Evolutionary conservation across 1,140 invertebrate species (phyloP).

Genomic region (Paralvinella palmiformis): DNA sequence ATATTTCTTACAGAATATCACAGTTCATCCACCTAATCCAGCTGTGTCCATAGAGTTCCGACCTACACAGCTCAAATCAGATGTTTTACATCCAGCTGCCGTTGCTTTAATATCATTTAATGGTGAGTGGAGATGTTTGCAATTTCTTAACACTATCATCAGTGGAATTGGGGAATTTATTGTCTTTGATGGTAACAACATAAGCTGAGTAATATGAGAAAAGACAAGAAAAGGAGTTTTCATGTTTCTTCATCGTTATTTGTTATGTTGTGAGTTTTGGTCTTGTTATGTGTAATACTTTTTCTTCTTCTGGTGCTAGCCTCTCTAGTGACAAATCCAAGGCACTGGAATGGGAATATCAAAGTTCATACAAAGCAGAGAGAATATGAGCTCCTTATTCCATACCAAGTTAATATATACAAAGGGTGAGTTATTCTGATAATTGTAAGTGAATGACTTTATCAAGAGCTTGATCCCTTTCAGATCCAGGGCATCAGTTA

Average conservation of each 20-base stretch:
- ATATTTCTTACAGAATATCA: slow-evolving; percentile 44
- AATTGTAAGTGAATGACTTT: no score
- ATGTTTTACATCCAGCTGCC: slow-evolving; percentile 57
- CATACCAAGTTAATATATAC: slow-evolving; percentile 51
- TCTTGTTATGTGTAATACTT: no score
- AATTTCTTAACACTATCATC: neutral
- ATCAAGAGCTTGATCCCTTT: no score
- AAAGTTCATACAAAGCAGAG: slow-evolving; percentile 62
- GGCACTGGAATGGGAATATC: slow-evolving; percentile 59
- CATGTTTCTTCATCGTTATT: no score
- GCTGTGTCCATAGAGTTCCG: slow-evolving; percentile 54
- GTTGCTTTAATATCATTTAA: slow-evolving; percentile 69
- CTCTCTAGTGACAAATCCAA: slow-evolving; percentile 48
- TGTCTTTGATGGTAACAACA: neutral
- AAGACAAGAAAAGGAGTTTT: no score
- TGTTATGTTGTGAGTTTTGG: no score
- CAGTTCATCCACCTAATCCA: slow-evolving; percentile 49
- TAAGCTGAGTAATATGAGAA: no score
- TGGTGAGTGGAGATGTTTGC: slow-evolving; percentile 58
- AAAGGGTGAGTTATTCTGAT: slow-evolving; percentile 52
- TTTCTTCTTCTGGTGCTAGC: slow-evolving; percentile 32
- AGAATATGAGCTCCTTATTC: slow-evolving; percentile 56
- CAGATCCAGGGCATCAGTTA: no score
- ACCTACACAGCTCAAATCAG: slow-evolving; percentile 60
- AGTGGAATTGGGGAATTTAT: neutral